phyloP scores from a whole-genome alignment of 2,113 vertebrate species.

The Dipodomys merriami region DNA sequence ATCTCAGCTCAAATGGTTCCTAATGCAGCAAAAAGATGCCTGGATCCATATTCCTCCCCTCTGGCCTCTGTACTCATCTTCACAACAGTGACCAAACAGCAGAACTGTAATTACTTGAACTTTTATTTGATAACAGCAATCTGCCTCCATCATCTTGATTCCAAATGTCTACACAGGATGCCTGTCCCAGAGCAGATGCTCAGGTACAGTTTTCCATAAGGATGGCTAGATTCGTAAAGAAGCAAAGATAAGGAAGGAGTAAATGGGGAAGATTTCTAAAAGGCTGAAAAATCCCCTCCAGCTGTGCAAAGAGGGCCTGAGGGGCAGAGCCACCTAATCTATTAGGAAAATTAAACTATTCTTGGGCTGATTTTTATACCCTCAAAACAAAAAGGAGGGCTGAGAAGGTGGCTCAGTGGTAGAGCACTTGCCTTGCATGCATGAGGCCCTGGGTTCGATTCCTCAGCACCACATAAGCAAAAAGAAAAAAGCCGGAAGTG shows the following conservation, averaged over 20 bases:
- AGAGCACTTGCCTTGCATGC: too few species aligned
- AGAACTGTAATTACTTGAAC: neutral
- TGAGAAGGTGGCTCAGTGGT: too few species aligned
- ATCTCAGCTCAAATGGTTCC: neutral
- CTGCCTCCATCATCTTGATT: neutral
- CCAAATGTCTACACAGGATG: neutral
- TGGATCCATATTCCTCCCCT: neutral
- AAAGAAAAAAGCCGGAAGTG: too few species aligned
- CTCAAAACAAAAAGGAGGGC: neutral
- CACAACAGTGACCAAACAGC: neutral
- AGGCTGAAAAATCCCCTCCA: neutral
- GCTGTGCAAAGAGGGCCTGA: neutral
- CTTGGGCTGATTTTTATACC: neutral
- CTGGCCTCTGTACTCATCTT: neutral
- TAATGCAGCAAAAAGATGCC: neutral
- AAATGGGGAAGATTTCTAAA: neutral
- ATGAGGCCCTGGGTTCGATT: too few species aligned
- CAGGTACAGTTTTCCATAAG: neutral
- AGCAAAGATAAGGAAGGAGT: neutral
- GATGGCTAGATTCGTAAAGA: neutral
- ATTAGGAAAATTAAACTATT: neutral
- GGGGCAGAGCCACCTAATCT: neutral
- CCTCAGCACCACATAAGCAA: too few species aligned
- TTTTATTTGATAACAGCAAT: neutral
- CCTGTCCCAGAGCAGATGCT: neutral